Evolutionary conservation across 2,113 vertebrate species (phyloP), one percentile per base, ranked within the genome.

Genomic region (Coregonus clupeaformis): DNA sequence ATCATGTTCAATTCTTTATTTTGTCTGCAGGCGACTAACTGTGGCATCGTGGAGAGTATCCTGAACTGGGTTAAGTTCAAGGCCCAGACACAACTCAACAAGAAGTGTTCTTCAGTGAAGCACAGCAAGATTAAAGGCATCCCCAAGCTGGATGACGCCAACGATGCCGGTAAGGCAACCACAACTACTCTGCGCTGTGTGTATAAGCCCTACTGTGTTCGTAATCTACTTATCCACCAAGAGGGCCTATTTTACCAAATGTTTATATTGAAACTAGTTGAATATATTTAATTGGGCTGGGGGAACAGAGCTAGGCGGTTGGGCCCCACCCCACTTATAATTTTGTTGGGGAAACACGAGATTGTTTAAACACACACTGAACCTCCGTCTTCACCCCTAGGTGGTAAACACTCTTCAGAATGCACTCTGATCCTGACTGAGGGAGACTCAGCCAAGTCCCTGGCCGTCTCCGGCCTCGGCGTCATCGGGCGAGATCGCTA

Each of bases 11-110:
- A 65, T 27, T 14, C 3, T 36, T 20, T 12, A 67, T 67, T 47
- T 30, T 52, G 1, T 49, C 13, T 30, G 9, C 30, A 99, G 98
- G 97, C 97, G 6, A 98, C 96, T 59, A 99, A 98, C 89, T 99
- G 98, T 89, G 98, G 98, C 70, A 98, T 99, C 72, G 96, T 99
- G 74, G 98, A 99, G 90, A 99, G 97, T 82, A 99, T 99, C 69
- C 92, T 99, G 83, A 99, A 99, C 84, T 99, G 97, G 98, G 98
- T 99, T 68, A 99, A 98, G 93, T 99, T 99, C 87, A 99, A 99
- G 88, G 98, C 97, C 70, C 98, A 99, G 91, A 98, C 93, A 2
- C 98, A 99, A 85, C 92, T 99, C 75, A 99, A 99, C 87, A 99
- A 99, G 87, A 99, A 99, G 84, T 99, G 97, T 85, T 99, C 98